Base-by-base conservation (phyloP, 2,888 invertebrate species). In the Reticulitermes lucifugus region DNA sequence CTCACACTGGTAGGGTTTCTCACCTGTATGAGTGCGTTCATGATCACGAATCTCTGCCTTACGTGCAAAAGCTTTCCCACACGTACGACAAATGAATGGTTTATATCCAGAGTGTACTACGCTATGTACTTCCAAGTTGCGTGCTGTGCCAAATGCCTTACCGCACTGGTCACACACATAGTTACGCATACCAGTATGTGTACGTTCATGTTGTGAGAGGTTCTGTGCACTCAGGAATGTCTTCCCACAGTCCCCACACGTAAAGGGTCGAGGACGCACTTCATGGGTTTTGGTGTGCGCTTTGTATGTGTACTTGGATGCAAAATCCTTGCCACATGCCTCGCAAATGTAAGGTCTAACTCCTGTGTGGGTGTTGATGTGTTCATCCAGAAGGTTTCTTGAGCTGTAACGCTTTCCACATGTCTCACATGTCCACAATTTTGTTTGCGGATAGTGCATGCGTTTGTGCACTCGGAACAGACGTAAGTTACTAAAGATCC, bases 11-110 rank as follows among this genome's bases (percentile, higher is more conserved):
- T 89, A 89, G 18, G 89, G 89, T 65, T 88, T 88, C 84, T 89
- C 89, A 5, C 89, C 96, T 0, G 97, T 97, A 87, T 97, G 97
- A 5, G 94, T 96, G 55, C 96, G 91, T 89, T 95, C 94, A 88
- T 97, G 97, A 90, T 96, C 96, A n/a, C 94, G 90, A 0, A 97
- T 94, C 89, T 96, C 96, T 0, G 95, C 95, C 79, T 95, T 93
- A 0, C 96, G 90, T 0, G 96, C 96, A 91, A 96, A 96, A 0
- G 94, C 94, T 89, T 96, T 96, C 0, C 94, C 93, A 89, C 96
- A 96, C 18, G 93, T 91, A 6, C 93, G 91, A 88, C 96, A 96
- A 71, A 93, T 92, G 89, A 93, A 96, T 0, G 95, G 95, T 88
- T 95, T 94, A 87, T 93, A 93, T 0, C 96, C 95, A 0, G 96